These are phyloP conservation scores for Adelognathus sp. DNA, from an alignment of 2,888 invertebrate species.

Conservation along the genomic window DNA sequence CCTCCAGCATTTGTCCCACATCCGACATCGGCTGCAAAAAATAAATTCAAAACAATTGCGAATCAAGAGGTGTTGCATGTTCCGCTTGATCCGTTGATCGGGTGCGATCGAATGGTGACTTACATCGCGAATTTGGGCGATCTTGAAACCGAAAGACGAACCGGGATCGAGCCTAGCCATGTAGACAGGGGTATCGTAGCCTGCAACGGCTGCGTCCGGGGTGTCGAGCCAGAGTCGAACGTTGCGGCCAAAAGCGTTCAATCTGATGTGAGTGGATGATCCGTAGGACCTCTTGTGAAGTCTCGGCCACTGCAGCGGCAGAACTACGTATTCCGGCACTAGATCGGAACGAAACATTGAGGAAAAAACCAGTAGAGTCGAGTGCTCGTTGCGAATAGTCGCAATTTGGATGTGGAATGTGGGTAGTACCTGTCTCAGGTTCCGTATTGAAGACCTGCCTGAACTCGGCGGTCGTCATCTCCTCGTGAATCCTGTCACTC, in stretches of 20 bases:
- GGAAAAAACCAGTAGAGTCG: not conserved
- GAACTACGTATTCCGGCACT: slow-evolving; percentile 52
- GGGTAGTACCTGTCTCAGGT: not conserved
- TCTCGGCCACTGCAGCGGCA: slow-evolving; percentile 41
- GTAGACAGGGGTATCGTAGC: slow-evolving; percentile 53
- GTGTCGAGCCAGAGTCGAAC: slow-evolving; percentile 50
- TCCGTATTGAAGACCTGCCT: not conserved
- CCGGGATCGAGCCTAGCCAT: not conserved
- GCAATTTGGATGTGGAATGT: not conserved
- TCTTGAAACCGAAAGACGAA: not conserved
- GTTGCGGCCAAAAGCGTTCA: slow-evolving; percentile 53
- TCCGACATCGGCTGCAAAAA: slow-evolving; percentile 18
- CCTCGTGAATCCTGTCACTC: slow-evolving; percentile 6
- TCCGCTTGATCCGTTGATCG: not conserved
- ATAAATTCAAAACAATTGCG: not conserved
- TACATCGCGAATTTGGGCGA: not conserved
- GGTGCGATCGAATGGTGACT: not conserved
- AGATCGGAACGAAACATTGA: not conserved
- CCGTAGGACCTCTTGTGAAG: slow-evolving; percentile 26
- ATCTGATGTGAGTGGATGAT: slow-evolving; percentile 13
- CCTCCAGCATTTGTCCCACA: slow-evolving; percentile 29
- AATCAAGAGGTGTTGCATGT: not conserved
- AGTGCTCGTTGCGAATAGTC: not conserved
- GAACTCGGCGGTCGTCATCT: slow-evolving; percentile 28
- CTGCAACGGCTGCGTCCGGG: slow-evolving; percentile 46